phyloP scores from a whole-genome alignment of 2,888 invertebrate genomes.

The Hartigia nigra region DNA sequence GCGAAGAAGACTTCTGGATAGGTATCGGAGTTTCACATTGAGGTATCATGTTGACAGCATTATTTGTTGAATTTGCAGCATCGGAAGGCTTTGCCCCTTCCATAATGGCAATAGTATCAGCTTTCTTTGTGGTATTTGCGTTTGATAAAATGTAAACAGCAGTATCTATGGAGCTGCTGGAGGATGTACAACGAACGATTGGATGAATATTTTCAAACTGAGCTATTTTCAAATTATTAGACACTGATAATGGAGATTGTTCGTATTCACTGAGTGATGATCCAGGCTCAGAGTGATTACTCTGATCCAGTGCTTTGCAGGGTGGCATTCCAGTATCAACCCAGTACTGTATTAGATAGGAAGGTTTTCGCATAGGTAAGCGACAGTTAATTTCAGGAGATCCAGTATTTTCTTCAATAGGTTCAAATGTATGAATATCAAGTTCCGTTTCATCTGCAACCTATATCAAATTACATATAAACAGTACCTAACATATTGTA shows the following conservation, averaged over 20 bases:
- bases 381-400: slow-evolving; percentile 19
- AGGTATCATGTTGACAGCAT: not conserved
- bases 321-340: slow-evolving; percentile 51
- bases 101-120: slow-evolving; percentile 39
- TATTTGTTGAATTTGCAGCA: not conserved
- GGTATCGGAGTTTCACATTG: not conserved
- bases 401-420: slow-evolving; percentile 15
- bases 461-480: slow-evolving; percentile 25
- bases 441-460: slow-evolving; percentile 31
- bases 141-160: slow-evolving; percentile 53
- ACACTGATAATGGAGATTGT: slow-evolving; percentile 6
- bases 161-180: slow-evolving; percentile 52
- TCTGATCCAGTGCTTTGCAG: slow-evolving; percentile 18
- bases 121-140: slow-evolving; percentile 46
- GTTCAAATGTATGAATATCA: slow-evolving; percentile 28
- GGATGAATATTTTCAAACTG: not conserved
- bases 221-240: not conserved
- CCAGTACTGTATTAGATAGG: slow-evolving; percentile 50
- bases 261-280: slow-evolving; percentile 39
- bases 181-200: slow-evolving; percentile 20
- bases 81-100: slow-evolving; percentile 37
- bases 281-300: slow-evolving; percentile 27
- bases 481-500: not conserved
- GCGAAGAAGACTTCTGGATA: not conserved
- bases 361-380: slow-evolving; percentile 38